These are phyloP conservation scores for Gorsachius magnificus DNA, from an alignment of 2,797 vertebrate species.

Conservation along the genomic window DNA sequence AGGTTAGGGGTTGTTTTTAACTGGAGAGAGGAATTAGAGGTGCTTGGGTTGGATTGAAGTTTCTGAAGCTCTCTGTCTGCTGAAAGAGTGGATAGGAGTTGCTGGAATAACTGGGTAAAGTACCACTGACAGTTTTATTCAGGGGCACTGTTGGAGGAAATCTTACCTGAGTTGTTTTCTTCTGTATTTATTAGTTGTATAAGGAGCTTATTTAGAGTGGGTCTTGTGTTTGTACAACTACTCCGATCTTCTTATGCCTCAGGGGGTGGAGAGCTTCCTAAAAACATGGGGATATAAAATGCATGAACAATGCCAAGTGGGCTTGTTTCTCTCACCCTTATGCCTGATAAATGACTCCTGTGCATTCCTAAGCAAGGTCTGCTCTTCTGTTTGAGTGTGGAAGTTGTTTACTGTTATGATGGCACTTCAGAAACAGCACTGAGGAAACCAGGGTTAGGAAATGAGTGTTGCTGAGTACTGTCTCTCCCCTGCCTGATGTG, in stretches of 20 bases:
- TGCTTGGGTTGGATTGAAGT: background rate
- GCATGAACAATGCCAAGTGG: accelerated
- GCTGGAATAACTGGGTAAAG: background rate
- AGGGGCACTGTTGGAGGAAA: background rate
- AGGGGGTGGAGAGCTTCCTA: accelerated
- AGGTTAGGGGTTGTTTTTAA: background rate
- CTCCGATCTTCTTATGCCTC: background rate
- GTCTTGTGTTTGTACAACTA: background rate
- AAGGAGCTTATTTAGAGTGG: background rate
- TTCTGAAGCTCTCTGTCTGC: background rate
- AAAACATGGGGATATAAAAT: background rate
- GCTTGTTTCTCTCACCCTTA: background rate
- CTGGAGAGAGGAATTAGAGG: background rate
- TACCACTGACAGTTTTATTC: accelerated
- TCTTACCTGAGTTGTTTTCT: background rate
- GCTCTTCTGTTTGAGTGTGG: background rate
- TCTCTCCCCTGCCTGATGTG: accelerated
- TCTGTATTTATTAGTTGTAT: background rate
- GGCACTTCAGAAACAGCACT: background rate
- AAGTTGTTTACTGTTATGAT: background rate
- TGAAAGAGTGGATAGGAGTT: background rate
- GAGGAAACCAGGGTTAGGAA: background rate
- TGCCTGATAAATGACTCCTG: background rate
- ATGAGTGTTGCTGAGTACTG: background rate
- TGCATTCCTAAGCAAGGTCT: accelerated